phyloP scores from a whole-genome alignment of 2,888 invertebrate genomes.

The Muscina levida region DNA sequence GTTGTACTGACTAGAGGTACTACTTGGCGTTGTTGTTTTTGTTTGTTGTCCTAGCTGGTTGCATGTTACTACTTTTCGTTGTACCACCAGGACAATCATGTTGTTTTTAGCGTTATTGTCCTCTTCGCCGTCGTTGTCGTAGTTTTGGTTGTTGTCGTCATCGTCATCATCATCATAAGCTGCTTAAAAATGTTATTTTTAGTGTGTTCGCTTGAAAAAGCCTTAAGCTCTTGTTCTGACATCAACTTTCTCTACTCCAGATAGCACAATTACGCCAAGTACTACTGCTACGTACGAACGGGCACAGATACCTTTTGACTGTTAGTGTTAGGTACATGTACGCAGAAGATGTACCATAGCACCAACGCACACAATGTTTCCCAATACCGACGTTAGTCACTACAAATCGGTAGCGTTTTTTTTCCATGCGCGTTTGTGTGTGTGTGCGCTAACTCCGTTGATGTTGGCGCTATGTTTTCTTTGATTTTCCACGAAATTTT shows the following conservation, averaged over 20 bases:
- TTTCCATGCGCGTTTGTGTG: too few species aligned
- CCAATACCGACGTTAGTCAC: background rate
- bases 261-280: conserved; percentile 1
- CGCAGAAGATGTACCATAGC: background rate
- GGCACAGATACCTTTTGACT: background rate
- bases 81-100: too few species aligned
- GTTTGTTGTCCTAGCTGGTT: conserved; percentile 42
- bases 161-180: conserved; percentile 58
- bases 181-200: conserved; percentile 68
- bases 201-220: conserved; percentile 65
- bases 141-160: background rate
- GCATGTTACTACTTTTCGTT: conserved; percentile 25
- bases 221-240: conserved; percentile 68
- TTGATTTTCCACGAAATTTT: conserved; percentile 18
- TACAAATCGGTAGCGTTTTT: conserved; percentile 51
- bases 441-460: too few species aligned
- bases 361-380: conserved; percentile 11
- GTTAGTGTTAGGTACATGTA: background rate
- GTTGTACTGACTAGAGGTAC: background rate
- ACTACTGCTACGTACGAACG: conserved; percentile 8
- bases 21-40: background rate
- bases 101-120: background rate
- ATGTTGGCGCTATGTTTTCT: conserved; percentile 41
- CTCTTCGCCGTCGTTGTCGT: background rate
- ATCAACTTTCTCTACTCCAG: conserved; percentile 61